Base-by-base conservation (phyloP, 2,888 invertebrate genomes). In the Pachycephus smyrnensis region DNA sequence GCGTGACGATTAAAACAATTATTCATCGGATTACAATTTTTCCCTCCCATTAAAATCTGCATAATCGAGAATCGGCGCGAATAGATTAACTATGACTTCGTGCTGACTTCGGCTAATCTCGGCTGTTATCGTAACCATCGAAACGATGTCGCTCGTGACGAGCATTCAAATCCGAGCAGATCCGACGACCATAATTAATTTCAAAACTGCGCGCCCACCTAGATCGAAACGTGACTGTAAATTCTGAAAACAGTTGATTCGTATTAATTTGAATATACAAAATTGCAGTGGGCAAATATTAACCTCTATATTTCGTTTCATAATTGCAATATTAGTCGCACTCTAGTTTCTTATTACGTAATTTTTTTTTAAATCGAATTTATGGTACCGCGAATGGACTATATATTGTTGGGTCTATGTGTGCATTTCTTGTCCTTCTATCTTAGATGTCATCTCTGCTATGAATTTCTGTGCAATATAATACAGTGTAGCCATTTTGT, bases 21-120 rank as follows among this genome's bases (percentile, higher is more conserved):
- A 81, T 77, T 77, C 77, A 76, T 68, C 11, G 75, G 82, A 81
- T 83, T 80, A 78, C 77, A 55, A 76, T 73, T 80, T 79, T 80
- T 83, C 80, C 78, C 55, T 55, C 23, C 76, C 73, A 77, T 73
- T 69, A 71, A 37, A 76, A 81, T 80, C 69, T 76, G 75, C 78
- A 76, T 82, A 23, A 23, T 55, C 55, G 55, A 55, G 23, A 23
- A 55, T 55, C 55, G 23, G 55, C 55, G 55, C 55, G 9, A 23
- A 55, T 55, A 9, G 55, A 55, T 55, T 55, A 55, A 9, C 55
- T 55, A 55, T 23, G 55, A 55, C 55, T 55, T 55, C 55, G 55
- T 55, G 55, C 23, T 23, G 55, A 55, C 55, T 55, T 55, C 55
- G 23, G 9, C 1, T 23, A 55, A 23, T 55, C 55, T 55, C 55